Base-by-base conservation (phyloP, 1,140 invertebrate species). In the Drosophila insularis region DNA sequence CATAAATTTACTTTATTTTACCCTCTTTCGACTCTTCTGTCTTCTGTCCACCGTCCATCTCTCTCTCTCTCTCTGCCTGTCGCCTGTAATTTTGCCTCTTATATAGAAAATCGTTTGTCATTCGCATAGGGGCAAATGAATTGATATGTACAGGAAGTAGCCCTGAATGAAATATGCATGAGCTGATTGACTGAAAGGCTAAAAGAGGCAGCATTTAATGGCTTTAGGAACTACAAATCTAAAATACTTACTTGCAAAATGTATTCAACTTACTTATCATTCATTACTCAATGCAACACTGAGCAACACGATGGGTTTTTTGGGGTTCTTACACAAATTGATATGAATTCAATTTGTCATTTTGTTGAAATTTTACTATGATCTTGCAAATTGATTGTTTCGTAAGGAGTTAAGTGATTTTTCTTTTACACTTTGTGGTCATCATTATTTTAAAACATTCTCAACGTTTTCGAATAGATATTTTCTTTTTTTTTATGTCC, bases 141-240 rank as follows among this genome's bases (percentile, higher is more conserved):
- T 62, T 62, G 60, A 62, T 64, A 50, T 71, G 53, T 40, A 39
- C 23, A 35, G 73, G 58, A 46, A 59, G 40, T 54, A 2, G 13
- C 73, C 62, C 68, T 68, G 59, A 75, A 58, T 75, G 72, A 75
- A 54, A 75, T 40, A 75, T 75, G 64, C 59, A 68, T 21, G 72
- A 60, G 73, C 75, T 75, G 78, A 86, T 84, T 81, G 81, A 78
- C 73, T 75, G 73, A 69, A 84, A 81, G 43, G 14, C 43, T 19
- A 10, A 50, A 50, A 21, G 43, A 46, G 43, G 14, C 43, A 46
- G 43, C 43, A 50, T 21, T 21, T 21, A 21, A 50, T 21, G 43
- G 43, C 17, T 19, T 19, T 8, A 50, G 43, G 7, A 19, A 50
- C 7, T 19, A 21, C 43, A 50, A 50, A 46, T 46, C 43, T 10